Evolutionary conservation across 2,113 vertebrate species (phyloP), one percentile per base, ranked within the genome.

Genomic region (Dipodomys spectabilis): DNA sequence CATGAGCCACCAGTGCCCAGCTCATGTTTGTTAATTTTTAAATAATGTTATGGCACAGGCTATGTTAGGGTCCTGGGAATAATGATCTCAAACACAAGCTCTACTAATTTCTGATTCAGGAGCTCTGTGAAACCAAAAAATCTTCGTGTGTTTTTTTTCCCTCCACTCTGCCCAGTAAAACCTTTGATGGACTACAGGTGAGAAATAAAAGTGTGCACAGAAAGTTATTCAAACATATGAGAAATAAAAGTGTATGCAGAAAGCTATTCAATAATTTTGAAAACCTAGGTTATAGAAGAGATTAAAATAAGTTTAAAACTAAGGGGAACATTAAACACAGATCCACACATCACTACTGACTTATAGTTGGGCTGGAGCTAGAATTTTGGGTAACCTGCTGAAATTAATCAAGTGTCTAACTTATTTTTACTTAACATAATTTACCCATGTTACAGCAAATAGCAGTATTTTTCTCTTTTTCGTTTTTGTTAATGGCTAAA

Each of bases 241-340:
- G 39, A 39, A 39, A 39, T 39, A 1, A 39, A 39, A 39, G 39
- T 39, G 1, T 72, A 62, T 90, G 60, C 73, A 30, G 62, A 88
- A 83, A 75, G 65, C 23, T 28, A 11, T 25, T 94, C 30, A 86
- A 20, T 71, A 86, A 62, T 71, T 93, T 71, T 91, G 73, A 88
- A 88, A 84, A 35, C 74, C 57, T 53, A 75, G 32, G 20, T 75
- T 74, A 27, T 81, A 45, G n/a, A 79, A 75, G 25, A 67, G 7
- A 19, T 81, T 15, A 35, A 88, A 81, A 53, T 71, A 45, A 44
- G 12, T 69, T 83, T 89, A 15, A 68, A 92, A 74, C 22, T 39
- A 39, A 39, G 39, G 0, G 39, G 39, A 5, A 25, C 8, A 73
- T 6, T 39, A 74, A 22, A 30, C 28, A 64, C 23, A n/a, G 39